Evolutionary conservation across 2,113 vertebrate species (phyloP), one percentile per base, ranked within the genome.

Genomic region (Festucalex cinctus): DNA sequence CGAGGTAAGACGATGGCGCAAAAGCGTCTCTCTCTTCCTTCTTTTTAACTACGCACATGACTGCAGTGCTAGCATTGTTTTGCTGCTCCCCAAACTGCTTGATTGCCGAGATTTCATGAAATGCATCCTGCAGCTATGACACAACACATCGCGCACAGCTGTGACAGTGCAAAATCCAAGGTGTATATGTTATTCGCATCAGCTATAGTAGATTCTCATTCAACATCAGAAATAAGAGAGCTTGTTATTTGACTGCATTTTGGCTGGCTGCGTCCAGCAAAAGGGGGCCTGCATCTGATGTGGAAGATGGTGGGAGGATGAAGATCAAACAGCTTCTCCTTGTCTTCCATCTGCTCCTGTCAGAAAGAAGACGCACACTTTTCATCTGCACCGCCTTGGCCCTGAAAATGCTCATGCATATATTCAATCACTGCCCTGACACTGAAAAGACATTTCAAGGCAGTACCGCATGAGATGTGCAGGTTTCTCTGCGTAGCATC

Each of bases 1-100:
- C 85, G 88, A 90, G 90, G 90, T 91, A 89, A 89, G 90, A 69
- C 2, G 20, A 51, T 72, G 64, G 68, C 76, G 77, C 77, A 79
- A 46, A 46, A 59, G 65, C 19, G 24, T 14, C 16, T 75, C 6
- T 46, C 10, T 66, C 14, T 35, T 35, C 2, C n/a, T 66, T 53
- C 39, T 67, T 54, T 16, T 56, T 28, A 53, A 61, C 2, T 39
- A 9, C 22, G 9, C 19, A 51, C 48, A 13, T 26, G 19, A 51
- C 10, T 48, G 63, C 24, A 32, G 26, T 32, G 14, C 51, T 51
- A 20, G 32, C 39, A 49, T 48, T 24, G 32, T 46, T 8, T 26
- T 19, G n/a, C 26, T 65, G 6, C 39, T 24, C 41, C 8, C 5
- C 13, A 17, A 32, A 9, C 12, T 46, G 22, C 26, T 41, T 53